Percentiles rank a stretch among this genome's conserved stretches.
Evolutionary conservation across 1,140 invertebrate genomes (phyloP).

Genomic region (Teleopsis dalmanni): DNA sequence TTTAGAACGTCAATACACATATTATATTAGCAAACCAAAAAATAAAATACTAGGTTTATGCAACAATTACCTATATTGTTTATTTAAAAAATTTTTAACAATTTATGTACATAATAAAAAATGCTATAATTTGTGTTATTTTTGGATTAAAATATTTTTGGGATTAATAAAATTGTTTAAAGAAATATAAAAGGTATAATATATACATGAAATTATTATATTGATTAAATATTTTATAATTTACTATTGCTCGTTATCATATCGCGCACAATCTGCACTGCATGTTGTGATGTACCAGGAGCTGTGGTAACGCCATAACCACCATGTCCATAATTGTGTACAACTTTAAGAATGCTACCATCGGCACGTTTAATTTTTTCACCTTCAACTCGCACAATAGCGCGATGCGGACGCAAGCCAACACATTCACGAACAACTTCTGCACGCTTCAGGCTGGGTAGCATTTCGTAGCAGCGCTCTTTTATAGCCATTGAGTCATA

Average conservation of each 20-base stretch:
- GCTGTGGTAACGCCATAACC: constrained; percentile 82
- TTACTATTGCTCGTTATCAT: constrained; percentile 49
- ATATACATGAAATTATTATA: too few species aligned
- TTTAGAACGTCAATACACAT: too few species aligned
- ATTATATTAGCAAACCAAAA: too few species aligned
- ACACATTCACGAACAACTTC: constrained; percentile 58
- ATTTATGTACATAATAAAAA: too few species aligned
- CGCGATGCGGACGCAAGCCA: constrained; percentile 70
- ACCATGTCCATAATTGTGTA: constrained; percentile 91
- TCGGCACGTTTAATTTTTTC: constrained; percentile 46
- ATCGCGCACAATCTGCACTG: constrained; percentile 59
- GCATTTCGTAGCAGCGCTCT: constrained; percentile 60
- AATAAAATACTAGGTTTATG: too few species aligned
- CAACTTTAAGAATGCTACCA: constrained; percentile 51
- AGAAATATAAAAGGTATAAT: too few species aligned
- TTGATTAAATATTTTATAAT: constrained; percentile 42
- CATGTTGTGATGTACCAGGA: constrained; percentile 74
- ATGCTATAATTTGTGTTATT: too few species aligned
- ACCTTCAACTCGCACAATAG: constrained; percentile 64
- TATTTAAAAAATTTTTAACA: too few species aligned
- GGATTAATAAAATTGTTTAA: too few species aligned
- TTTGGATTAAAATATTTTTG: too few species aligned
- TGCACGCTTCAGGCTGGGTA: constrained; percentile 64
- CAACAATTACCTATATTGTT: too few species aligned
- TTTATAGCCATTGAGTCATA: constrained; percentile 67